A percentile compares a stretch with the other conserved stretches of the same genome.
Evolutionary conservation across 2,113 vertebrate genomes (phyloP).

Genomic region (Otis tarda): DNA sequence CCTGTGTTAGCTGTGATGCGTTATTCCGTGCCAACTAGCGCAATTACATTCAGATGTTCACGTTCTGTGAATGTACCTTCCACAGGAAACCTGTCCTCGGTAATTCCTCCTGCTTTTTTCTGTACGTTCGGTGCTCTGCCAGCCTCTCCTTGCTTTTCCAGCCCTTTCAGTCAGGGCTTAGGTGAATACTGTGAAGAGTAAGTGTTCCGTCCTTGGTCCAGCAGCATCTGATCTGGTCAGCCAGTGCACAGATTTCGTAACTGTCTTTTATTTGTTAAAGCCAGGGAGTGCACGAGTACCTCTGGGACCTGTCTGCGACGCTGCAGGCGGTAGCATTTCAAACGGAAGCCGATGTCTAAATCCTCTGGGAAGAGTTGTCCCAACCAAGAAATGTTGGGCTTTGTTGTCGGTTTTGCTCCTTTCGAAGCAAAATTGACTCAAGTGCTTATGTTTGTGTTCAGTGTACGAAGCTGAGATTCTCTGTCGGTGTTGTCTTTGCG

Average conservation of each 20-base stretch:
- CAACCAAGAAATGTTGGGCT: neutral
- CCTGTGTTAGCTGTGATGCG: neutral
- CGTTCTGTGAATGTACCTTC: neutral
- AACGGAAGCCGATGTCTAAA: neutral
- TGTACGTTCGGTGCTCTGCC: accelerated
- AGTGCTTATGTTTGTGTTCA: accelerated
- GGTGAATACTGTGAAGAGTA: no score
- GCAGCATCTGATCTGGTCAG: neutral
- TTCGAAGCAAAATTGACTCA: neutral
- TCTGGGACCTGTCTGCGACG: neutral
- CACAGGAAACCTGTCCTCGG: accelerated
- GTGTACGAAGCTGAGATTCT: neutral
- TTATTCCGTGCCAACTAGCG: neutral
- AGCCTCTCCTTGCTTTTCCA: neutral
- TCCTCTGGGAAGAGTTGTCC: neutral
- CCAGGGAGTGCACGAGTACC: neutral
- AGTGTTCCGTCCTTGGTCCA: neutral
- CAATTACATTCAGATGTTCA: neutral
- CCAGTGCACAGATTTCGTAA: accelerated
- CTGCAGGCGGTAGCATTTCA: neutral
- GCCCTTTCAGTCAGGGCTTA: neutral
- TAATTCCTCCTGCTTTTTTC: neutral
- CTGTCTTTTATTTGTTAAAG: neutral
- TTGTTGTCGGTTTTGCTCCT: neutral
- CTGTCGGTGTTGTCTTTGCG: accelerated